Conservation (phyloP, 2,888 invertebrate genomes). For the Lasioglossum calceatum region DNA sequence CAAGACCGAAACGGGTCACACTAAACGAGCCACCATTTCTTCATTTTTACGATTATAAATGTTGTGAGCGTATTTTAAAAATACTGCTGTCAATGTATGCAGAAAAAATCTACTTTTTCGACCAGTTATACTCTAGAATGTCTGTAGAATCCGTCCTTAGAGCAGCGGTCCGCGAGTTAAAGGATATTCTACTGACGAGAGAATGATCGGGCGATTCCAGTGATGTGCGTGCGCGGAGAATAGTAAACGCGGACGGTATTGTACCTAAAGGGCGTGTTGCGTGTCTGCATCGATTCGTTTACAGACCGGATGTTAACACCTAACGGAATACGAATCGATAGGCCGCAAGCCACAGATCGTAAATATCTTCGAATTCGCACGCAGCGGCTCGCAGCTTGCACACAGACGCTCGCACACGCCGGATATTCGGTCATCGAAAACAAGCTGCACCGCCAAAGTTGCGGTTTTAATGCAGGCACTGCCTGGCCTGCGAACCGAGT, state of each 20-base stretch:
- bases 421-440: conserved; percentile 55
- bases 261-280: conserved; percentile 34
- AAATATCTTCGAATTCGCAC: conserved; percentile 58
- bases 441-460: conserved; percentile 46
- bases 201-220: neutral
- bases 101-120: no score
- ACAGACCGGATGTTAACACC: conserved; percentile 54
- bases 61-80: no score
- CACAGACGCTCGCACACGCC: conserved; percentile 29
- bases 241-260: neutral
- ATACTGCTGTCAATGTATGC: no score
- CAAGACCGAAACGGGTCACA: no score
- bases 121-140: no score
- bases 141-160: no score
- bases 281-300: conserved; percentile 55
- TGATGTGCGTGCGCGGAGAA: neutral
- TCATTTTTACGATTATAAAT: no score
- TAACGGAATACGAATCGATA: conserved; percentile 63
- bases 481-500: conserved; percentile 5
- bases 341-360: conserved; percentile 67
- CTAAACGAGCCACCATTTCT: no score
- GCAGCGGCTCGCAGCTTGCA: conserved; percentile 11
- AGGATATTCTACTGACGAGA: neutral
- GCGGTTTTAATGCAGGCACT: conserved; percentile 57
- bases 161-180: neutral